phyloP scores from a whole-genome alignment of 2,113 vertebrate genomes.

The Tyrannus savana region DNA sequence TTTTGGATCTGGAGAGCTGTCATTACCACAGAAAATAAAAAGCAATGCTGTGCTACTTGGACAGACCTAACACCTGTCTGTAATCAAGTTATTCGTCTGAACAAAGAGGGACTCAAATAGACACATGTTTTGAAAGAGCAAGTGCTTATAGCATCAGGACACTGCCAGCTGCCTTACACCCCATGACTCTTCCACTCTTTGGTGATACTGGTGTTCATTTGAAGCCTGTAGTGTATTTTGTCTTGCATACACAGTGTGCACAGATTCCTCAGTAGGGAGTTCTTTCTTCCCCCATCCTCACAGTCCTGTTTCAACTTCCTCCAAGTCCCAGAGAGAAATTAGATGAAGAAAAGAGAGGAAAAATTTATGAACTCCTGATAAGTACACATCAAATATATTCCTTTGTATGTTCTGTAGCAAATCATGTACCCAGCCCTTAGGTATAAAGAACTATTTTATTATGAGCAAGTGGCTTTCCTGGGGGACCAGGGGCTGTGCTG shows the following conservation, averaged over 20 bases:
- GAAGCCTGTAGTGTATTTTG: background rate
- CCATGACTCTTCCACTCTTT: background rate
- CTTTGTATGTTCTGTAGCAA: background rate
- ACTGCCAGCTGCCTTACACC: background rate
- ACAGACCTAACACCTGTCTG: background rate
- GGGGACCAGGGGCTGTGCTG: background rate
- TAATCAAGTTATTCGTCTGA: background rate
- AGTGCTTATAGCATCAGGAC: rapidly evolving
- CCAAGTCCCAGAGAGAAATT: background rate
- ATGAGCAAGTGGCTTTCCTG: background rate
- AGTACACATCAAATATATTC: background rate
- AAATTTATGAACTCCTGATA: background rate
- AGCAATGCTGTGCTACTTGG: background rate
- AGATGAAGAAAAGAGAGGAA: background rate
- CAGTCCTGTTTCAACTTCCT: background rate
- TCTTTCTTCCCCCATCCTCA: background rate
- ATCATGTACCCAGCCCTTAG: background rate
- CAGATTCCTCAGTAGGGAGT: background rate
- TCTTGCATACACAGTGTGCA: rapidly evolving
- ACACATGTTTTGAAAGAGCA: background rate
- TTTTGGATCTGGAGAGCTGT: background rate
- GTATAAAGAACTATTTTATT: background rate
- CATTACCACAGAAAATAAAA: background rate
- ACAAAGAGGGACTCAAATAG: background rate
- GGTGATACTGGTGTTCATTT: background rate